Evolutionary conservation across 2,888 invertebrate genomes (phyloP), one percentile per base, ranked within the genome.

Genomic region (Osmoderma eremita): DNA sequence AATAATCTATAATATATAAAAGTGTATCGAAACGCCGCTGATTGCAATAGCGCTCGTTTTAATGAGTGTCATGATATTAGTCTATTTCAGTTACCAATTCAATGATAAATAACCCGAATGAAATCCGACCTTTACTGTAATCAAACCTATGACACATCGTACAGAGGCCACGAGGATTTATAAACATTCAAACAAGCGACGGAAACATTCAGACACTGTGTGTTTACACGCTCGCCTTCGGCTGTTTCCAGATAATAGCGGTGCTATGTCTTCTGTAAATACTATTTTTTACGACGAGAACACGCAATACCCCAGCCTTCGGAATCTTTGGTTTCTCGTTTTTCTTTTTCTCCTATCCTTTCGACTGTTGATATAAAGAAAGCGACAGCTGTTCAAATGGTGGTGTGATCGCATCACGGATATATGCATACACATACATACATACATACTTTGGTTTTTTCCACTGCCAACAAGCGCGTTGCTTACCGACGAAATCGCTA

Each of bases 331-430:
- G 10, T 8, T 30, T 30, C 10, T 30, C 30, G 30, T 30, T 6
- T 6, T 24, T 5, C 5, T 24, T 30, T 30, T 30, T 30, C 30
- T 30, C 6, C 30, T 30, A n/a, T 24, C 4, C 50, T 10, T 51
- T 51, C 13, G 13, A 24, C 12, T 56, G 42, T 20, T 42, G 56
- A 22, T 42, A 56, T 41, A 22, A 22, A 42, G 56, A 56, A 42
- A 56, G 45, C 58, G 58, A 61, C 58, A 61, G 58, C 58, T 61
- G 58, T 61, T 45, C 58, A 61, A 61, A 61, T 45, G 45, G 45
- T 17, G 30, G 30, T 6, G 45, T n/a, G 39, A 18, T 22, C 49
- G 17, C 17, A 30, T 17, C 20, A 48, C 20, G 17, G 15, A 42
- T 15, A 42, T 13, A 42, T 42, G 17, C n/a, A n/a, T 17, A 17